Base-by-base conservation (phyloP, 2,797 vertebrate species). In the Hoplostethus atlanticus region DNA sequence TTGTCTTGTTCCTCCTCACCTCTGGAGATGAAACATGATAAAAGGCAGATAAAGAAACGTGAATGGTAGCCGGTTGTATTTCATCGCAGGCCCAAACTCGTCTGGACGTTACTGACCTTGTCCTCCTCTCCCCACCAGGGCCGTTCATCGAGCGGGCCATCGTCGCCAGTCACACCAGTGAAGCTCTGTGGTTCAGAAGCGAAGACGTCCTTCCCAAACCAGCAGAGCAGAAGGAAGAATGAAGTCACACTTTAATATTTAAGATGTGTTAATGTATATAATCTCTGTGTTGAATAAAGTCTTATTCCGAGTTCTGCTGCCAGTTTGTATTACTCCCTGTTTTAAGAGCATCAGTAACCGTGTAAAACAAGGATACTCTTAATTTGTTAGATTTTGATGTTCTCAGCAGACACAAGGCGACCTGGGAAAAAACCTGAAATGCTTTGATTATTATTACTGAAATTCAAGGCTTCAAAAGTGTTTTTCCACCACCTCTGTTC, bases 141-240 rank as follows among this genome's bases (percentile, higher is more conserved):
- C 94, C 94, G 0, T 94, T 98, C 70, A 94, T 99, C 6, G 83
- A 91, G 60, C 92, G 85, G 16, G 82, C 95, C 54, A 92, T 97
- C 57, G 65, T 97, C 38, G 73, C 84, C 59, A 97, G 94, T 87
- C 90, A 91, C 0, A 97, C 95, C 58, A 99, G 97, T n/a, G 97
- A 99, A 79, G 95, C 92, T 0, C 73, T 99, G 72, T 90, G 88
- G 15, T 84, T 99, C 70, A 91, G 92, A 16, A 90, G 90, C 0
- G 78, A 96, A n/a, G 83, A 90, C 0, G 74, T 97, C 59, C 71
- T 97, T 0, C 95, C 93, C 0, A 82, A 92, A 83, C 62, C 78
- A 8, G 76, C 64, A 17, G 76, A 50, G 25, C 64, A 91, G 56
- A 70, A 73, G 9, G 28, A 71, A 30, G 15, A 77, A 15, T 87